Percentiles rank a stretch among this genome's conserved stretches.
Conservation (phyloP, 2,888 invertebrate genomes). For the Agonopterix heracliana region DNA sequence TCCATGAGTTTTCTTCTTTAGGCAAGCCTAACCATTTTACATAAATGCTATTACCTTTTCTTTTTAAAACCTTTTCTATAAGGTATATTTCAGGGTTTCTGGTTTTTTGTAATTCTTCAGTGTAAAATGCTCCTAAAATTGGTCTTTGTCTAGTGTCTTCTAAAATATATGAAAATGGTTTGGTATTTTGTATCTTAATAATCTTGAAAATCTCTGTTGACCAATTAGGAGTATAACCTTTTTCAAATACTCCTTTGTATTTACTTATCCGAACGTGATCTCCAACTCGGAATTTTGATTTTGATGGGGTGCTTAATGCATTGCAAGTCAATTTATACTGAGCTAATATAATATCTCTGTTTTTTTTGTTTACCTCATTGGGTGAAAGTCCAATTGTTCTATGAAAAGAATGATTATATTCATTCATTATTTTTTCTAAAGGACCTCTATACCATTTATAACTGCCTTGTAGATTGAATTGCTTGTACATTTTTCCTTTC, state of each 20-base stretch:
- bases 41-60: slow-evolving; percentile 18
- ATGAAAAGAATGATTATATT: background rate
- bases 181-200: background rate
- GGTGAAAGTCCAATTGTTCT: background rate
- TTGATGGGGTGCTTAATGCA: background rate
- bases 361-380: background rate
- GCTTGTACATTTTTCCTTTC: slow-evolving; percentile 13
- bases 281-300: slow-evolving; percentile 5
- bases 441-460: background rate
- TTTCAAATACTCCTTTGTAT: too few relatives aligned
- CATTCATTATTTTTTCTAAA: background rate
- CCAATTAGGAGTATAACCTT: slow-evolving; percentile 30
- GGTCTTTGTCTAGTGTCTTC: background rate
- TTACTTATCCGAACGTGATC: too few relatives aligned
- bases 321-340: background rate
- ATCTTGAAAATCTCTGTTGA: slow-evolving; percentile 28
- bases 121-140: slow-evolving; percentile 14
- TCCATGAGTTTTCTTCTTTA: slow-evolving; percentile 26
- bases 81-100: slow-evolving; percentile 1
- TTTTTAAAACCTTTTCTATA: slow-evolving; percentile 24
- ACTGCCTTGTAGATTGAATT: background rate
- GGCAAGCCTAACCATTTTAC: slow-evolving; percentile 30
- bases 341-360: background rate
- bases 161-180: slow-evolving; percentile 1
- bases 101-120: too few relatives aligned